Evolutionary conservation across 2,113 vertebrate species (phyloP).

Genomic region (Columba livia): DNA sequence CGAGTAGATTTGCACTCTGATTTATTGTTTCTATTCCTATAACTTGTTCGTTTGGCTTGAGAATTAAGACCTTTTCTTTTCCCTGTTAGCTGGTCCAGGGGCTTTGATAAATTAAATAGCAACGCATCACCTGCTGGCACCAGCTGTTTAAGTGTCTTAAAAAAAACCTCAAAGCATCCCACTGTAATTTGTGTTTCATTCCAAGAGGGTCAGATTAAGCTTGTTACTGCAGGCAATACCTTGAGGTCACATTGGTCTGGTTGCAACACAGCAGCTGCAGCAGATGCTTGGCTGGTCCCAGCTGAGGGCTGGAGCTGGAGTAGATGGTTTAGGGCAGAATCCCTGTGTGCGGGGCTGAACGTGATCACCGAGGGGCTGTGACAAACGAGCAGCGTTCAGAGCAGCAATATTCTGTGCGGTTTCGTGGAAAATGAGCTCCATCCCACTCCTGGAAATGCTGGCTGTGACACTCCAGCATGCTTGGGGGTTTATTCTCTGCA

Average conservation of each 20-base stretch:
- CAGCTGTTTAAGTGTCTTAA: not conserved
- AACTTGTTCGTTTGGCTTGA: not conserved
- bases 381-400: not conserved
- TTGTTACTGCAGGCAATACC: not conserved
- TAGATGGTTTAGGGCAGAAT: not conserved
- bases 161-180: not conserved
- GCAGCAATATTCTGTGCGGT: not conserved
- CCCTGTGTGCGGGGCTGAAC: not conserved
- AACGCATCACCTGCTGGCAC: not conserved
- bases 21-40: not conserved
- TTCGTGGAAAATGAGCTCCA: not conserved
- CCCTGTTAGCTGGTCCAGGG: not conserved
- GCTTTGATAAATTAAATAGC: not conserved
- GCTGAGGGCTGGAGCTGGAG: not conserved
- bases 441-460: constrained; percentile 34
- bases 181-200: not conserved
- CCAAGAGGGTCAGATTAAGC: not conserved
- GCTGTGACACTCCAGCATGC: not conserved
- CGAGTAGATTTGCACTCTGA: not conserved
- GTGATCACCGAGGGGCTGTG: not conserved
- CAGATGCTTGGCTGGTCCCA: not conserved
- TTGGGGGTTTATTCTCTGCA: not conserved
- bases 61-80: not conserved
- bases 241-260: not conserved
- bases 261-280: not conserved